Percentiles rank a stretch among this genome's conserved stretches.
These are phyloP conservation scores for Henricia sp. DNA, from an alignment of 53 echinoderm and acorn worm genomes.

Conservation along the genomic window DNA sequence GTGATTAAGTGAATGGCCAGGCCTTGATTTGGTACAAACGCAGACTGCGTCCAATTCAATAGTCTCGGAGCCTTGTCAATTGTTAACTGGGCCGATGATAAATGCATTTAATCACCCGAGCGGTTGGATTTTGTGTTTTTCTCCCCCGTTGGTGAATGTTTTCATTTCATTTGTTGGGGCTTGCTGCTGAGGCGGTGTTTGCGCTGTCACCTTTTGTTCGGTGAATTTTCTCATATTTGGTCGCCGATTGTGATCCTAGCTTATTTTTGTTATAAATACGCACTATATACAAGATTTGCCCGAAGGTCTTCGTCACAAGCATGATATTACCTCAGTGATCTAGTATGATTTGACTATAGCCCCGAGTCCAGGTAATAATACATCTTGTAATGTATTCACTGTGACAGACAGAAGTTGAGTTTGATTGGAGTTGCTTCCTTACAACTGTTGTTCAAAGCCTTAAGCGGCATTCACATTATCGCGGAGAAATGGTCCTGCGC, in stretches of 20 bases:
- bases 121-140: conserved; percentile 12
- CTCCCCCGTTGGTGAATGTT: conserved; percentile 14
- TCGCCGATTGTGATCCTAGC: conserved; percentile 15
- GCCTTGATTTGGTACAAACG: conserved; percentile 46
- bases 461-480: too few species aligned
- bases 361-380: conserved; percentile 5
- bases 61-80: conserved; percentile 48
- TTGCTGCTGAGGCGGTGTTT: conserved; percentile 26
- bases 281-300: conserved; percentile 22
- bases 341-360: conserved; percentile 28
- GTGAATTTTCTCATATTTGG: conserved; percentile 43
- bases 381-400: background rate
- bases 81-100: conserved; percentile 57
- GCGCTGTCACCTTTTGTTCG: conserved; percentile 45
- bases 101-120: conserved; percentile 58
- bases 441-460: too few species aligned
- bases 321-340: conserved; percentile 16
- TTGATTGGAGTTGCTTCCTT: too few species aligned
- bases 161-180: conserved; percentile 53
- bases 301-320: conserved; percentile 20
- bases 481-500: too few species aligned
- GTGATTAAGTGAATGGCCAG: conserved; percentile 44
- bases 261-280: too few species aligned
- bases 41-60: conserved; percentile 44
- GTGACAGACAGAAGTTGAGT: too few species aligned